Evolutionary conservation across 2,888 invertebrate species (phyloP), one percentile per base, ranked within the genome.

Genomic region (Luperina nickerlii): DNA sequence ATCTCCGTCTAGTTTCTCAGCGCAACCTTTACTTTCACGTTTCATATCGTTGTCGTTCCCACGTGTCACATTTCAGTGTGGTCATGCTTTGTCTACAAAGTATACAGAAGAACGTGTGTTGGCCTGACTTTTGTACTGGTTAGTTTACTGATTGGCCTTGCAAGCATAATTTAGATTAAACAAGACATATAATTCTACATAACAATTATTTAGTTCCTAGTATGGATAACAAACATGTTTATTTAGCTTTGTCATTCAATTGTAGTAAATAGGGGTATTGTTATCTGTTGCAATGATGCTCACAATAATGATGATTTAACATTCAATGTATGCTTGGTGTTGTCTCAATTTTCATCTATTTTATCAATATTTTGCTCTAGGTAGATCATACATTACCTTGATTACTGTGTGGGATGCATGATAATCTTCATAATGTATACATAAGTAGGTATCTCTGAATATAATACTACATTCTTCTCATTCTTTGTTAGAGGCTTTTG

Each of bases 11-110:
- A 42, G 69, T 65, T 70, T 67, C 62, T 63, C 67, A n/a, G 20
- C 45, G 74, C 80, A 74, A 78, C 72, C 77, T 76, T 85, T 82
- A 76, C 85, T 82, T 85, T 84, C 76, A 80, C 82, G 67, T 92
- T 91, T 93, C 91, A 88, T 91, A 92, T 91, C 86, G 88, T 90
- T 89, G 84, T 76, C 74, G 76, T 90, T 84, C 85, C 83, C 82
- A 88, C 87, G 86, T 89, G 88, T 88, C 69, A 82, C 15, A 68
- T 75, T 82, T 81, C 82, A 85, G 78, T 84, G 83, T 87, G 84
- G 85, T 85, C 88, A 87, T 82, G 89, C 88, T 87, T 87, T 88
- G 85, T 87, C 84, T 80, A 60, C 74, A 76, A 73, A 76, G 38
- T 18, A n/a, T 51, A 45, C 24, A 45, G 24, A 73, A 54, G 66